These are phyloP conservation scores for Carassius gibelio DNA, from an alignment of 2,113 vertebrate genomes.

Conservation along the genomic window DNA sequence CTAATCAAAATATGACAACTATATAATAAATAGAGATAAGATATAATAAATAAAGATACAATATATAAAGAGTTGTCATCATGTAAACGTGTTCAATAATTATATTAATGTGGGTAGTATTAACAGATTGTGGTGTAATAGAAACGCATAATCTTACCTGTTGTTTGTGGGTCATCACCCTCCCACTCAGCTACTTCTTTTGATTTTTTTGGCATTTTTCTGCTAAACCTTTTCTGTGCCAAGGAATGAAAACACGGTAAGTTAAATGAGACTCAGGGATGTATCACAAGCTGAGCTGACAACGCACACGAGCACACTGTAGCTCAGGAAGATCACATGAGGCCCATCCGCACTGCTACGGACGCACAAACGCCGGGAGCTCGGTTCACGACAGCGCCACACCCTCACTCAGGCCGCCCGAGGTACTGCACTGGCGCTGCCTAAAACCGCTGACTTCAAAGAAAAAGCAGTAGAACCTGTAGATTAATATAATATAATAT, in stretches of 20 bases:
- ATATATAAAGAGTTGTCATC: neutral
- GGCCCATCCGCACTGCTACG: conserved; percentile 48
- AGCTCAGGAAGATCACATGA: conserved; percentile 33
- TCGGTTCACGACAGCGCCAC: conserved; percentile 46
- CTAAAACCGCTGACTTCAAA: neutral
- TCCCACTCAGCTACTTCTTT: conserved; percentile 76
- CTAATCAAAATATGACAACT: neutral
- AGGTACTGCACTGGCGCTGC: conserved; percentile 10
- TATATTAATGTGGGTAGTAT: neutral
- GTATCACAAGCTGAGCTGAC: conserved; percentile 53
- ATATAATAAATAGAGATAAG: too few relatives aligned
- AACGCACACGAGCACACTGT: neutral
- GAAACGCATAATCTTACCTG: conserved; percentile 55
- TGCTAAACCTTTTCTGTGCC: neutral
- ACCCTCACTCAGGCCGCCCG: neutral
- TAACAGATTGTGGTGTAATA: neutral
- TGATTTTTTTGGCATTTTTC: conserved; percentile 75
- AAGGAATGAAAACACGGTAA: neutral
- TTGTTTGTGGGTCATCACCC: conserved; percentile 64
- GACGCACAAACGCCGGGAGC: conserved; percentile 46
- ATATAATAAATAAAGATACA: too few relatives aligned
- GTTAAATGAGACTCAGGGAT: neutral
- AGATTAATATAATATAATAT: neutral
- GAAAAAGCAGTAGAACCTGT: neutral
- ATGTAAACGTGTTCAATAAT: neutral